Conservation (phyloP, 2,797 vertebrate species). For the Amniataba percoides region DNA sequence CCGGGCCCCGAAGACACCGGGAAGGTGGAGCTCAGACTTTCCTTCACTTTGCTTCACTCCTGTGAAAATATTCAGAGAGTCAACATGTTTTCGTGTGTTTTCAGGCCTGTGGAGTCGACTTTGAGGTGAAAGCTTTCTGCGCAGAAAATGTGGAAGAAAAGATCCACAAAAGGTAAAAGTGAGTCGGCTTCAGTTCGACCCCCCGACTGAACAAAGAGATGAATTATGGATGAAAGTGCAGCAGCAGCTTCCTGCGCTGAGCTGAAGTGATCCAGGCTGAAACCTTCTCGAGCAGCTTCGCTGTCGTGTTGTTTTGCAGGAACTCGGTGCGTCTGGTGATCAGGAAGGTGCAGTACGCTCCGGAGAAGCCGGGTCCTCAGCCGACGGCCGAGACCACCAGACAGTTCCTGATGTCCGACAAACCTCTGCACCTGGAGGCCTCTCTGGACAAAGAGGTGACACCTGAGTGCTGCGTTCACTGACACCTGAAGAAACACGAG, state of each 20-base stretch:
- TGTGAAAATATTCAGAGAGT: not conserved
- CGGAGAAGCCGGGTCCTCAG: slow-evolving; percentile 93
- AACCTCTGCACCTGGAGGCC: slow-evolving; percentile 94
- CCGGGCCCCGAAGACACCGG: slow-evolving; percentile 95
- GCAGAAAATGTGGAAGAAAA: slow-evolving; percentile 94
- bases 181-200: not conserved
- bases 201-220: not conserved
- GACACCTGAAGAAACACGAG: not conserved
- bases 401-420: slow-evolving; percentile 98
- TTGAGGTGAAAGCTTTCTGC: slow-evolving; percentile 97
- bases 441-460: slow-evolving; percentile 96
- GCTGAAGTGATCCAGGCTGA: not conserved
- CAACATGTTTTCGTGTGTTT: slow-evolving; percentile 17
- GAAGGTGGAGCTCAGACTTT: slow-evolving; percentile 84
- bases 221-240: slow-evolving; percentile 47
- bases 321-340: slow-evolving; percentile 96
- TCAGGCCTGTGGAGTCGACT: slow-evolving; percentile 97
- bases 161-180: slow-evolving; percentile 93
- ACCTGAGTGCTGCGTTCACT: not conserved
- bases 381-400: slow-evolving; percentile 95
- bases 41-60: not conserved
- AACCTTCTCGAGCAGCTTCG: not conserved
- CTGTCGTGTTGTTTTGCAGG: slow-evolving; percentile 77
- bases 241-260: slow-evolving; percentile 28
- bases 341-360: slow-evolving; percentile 96